A percentile compares a stretch with the other conserved stretches of the same genome.
phyloP scores from a whole-genome alignment of 2,888 invertebrate genomes.

The Xylota sylvarum region DNA sequence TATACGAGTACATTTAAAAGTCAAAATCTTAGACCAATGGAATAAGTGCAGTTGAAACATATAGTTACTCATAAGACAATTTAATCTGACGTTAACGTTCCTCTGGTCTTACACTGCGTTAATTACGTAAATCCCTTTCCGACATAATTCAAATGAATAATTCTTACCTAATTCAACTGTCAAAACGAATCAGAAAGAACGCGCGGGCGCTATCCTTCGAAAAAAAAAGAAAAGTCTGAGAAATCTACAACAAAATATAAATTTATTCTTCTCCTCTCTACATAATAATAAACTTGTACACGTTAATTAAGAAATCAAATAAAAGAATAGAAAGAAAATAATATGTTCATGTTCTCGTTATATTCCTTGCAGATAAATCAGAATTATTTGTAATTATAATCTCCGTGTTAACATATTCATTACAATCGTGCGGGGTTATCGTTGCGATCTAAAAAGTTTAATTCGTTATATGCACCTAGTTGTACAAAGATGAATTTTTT shows the following conservation, averaged over 20 bases:
- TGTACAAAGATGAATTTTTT: neutral
- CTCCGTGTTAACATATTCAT: conserved; percentile 68
- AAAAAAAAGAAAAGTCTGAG: neutral
- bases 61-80: neutral
- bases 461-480: neutral
- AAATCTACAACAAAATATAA: neutral
- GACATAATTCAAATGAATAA: neutral
- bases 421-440: conserved; percentile 62
- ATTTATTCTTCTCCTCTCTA: neutral
- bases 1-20: too few relatives aligned
- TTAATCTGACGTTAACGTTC: neutral
- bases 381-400: conserved; percentile 59
- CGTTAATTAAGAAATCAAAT: conserved; percentile 61
- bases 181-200: neutral
- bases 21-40: too few relatives aligned
- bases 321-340: conserved; percentile 7
- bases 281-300: conserved; percentile 13
- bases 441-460: conserved; percentile 47
- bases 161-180: neutral
- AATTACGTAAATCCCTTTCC: neutral
- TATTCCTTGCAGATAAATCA: conserved; percentile 31
- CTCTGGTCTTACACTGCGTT: neutral
- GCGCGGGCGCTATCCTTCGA: neutral
- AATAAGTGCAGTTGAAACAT: too few relatives aligned
- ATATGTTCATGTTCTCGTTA: neutral